Evolutionary conservation across 2,113 vertebrate species (phyloP).

Genomic region (Grus americana): DNA sequence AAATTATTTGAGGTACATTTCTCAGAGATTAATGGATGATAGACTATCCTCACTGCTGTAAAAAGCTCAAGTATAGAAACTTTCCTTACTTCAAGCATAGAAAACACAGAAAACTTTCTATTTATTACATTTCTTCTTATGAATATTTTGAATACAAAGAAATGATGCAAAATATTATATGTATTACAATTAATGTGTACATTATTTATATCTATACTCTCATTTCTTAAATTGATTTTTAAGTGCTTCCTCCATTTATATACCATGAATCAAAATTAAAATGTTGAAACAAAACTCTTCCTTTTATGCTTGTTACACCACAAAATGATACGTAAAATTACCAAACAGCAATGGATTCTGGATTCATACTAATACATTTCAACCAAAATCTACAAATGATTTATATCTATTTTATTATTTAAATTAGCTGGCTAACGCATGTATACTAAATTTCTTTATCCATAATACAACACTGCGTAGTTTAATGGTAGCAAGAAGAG

Average conservation of each 20-base stretch:
- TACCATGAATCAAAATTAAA: constrained; percentile 62
- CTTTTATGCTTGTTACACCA: constrained; percentile 51
- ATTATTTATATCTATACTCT: constrained; percentile 1
- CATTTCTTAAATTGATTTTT: constrained; percentile 52
- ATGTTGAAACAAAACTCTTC: constrained; percentile 43
- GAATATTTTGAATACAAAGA: constrained; percentile 38
- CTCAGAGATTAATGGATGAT: not conserved
- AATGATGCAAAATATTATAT: constrained; percentile 19
- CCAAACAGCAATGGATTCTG: not conserved
- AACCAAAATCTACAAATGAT: constrained; percentile 6
- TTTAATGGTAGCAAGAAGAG: not conserved
- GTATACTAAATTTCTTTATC: not conserved
- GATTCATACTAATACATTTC: not conserved
- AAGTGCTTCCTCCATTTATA: constrained; percentile 52
- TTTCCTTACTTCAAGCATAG: not conserved
- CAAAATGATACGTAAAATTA: constrained; percentile 51
- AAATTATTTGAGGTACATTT: not conserved
- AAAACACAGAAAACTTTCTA: not conserved
- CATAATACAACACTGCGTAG: not conserved
- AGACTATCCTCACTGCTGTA: not conserved
- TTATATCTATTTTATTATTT: constrained; percentile 42
- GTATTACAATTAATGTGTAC: constrained; percentile 18
- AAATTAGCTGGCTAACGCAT: constrained; percentile 55
- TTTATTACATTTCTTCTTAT: not conserved
- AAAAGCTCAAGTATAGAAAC: not conserved